Conservation (phyloP, 2,113 vertebrate genomes). For the Tachycineta bicolor region DNA sequence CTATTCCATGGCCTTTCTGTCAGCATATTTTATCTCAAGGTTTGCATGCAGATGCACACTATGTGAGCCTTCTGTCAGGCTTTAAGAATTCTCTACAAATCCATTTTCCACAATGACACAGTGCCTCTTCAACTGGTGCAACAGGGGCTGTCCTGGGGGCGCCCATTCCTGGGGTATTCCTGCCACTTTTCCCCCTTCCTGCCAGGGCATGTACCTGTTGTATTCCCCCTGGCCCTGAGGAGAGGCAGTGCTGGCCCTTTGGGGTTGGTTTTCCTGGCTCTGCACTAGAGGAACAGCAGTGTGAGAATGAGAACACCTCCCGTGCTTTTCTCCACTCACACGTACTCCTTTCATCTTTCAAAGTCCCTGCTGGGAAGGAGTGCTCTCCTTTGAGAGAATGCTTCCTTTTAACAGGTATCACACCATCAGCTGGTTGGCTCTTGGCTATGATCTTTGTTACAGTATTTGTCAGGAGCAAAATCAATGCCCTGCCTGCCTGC, state of each 20-base stretch:
- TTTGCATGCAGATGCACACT: background rate
- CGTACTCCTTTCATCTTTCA: background rate
- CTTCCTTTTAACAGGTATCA: background rate
- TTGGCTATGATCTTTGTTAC: background rate
- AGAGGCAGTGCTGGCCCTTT: background rate
- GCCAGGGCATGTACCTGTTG: no score
- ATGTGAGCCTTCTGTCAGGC: background rate
- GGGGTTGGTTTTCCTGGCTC: background rate
- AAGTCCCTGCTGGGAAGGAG: background rate
- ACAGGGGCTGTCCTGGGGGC: background rate
- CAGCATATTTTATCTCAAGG: background rate
- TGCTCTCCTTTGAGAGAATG: background rate
- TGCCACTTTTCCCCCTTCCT: background rate
- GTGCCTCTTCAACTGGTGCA: background rate
- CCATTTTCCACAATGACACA: background rate
- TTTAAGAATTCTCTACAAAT: background rate
- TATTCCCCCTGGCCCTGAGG: background rate
- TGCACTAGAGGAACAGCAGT: background rate
- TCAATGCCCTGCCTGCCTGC: background rate
- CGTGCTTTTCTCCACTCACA: background rate
- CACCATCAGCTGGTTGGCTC: background rate
- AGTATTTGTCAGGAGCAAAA: background rate
- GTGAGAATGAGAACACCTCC: fast-evolving
- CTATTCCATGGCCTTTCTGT: background rate
- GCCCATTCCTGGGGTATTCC: fast-evolving